Base-by-base conservation (phyloP, 1,140 invertebrate species). In the Archivesica marissinica region DNA sequence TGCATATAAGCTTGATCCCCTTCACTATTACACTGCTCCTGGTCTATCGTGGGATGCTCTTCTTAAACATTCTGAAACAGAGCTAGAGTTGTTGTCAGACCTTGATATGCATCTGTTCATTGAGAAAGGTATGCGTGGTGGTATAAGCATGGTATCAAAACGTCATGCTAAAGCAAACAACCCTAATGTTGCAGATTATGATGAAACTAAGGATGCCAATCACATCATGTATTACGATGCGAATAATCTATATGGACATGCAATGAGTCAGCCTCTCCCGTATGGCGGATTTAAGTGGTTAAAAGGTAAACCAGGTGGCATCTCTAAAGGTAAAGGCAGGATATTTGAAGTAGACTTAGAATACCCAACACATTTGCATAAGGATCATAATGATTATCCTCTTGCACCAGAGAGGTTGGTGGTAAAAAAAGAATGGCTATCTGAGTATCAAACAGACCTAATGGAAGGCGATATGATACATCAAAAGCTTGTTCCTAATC, bases 11-110 rank as follows among this genome's bases (percentile, higher is more conserved):
- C 75, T 92, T 59, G 90, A 92, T 72, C 87, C 89, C 23, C 20
- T 15, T 50, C 81, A 86, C 30, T 90, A 78, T 64, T 88, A 66
- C 52, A 92, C 86, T 20, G 47, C 84, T 6, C 87, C 91, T 6
- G 91, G 90, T 28, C 74, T 92, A 20, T 20, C 89, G 23, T 90
- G 87, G 86, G 66, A 89, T 54, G 85, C 86, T 0, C 23, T 79
- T 17, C 66, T 92, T 44, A 90, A 91, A 85, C 78, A 85, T 54
- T 90, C 86, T 28, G 35, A 74, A 64, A 52, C 88, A 38, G 70
- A 90, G 50, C 56, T 92, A 50, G 86, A 93, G 70, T 74, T 91
- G 28, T 59, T 93, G 15, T 89, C 85, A 17, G 84, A 91, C 75
- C 47, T 74, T 20, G 89, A 90, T 56, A 89, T 88, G 84, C 54